These are phyloP conservation scores for Drosophila sordidapex DNA, from an alignment of 2,888 invertebrate genomes.

Conservation along the genomic window DNA sequence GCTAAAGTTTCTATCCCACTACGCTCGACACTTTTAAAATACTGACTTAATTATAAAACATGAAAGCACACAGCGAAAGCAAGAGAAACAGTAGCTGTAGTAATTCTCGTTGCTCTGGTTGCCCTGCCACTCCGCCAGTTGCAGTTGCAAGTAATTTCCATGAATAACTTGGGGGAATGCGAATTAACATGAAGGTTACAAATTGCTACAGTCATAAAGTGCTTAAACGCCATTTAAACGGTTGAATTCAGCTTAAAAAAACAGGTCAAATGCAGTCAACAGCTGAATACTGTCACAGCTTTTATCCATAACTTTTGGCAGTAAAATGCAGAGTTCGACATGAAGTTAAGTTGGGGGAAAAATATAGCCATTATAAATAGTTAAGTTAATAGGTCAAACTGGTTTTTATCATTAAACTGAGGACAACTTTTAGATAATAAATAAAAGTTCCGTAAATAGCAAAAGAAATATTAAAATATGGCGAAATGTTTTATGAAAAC, in stretches of 20 bases:
- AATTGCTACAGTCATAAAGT: conserved; percentile 67
- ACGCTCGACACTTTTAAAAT: conserved; percentile 75
- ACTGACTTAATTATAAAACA: conserved; percentile 79
- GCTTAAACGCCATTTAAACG: conserved; percentile 73
- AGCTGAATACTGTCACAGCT: conserved; percentile 7
- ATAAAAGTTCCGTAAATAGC: not conserved
- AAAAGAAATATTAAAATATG: not conserved
- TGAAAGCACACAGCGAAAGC: conserved; percentile 49
- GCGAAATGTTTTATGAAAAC: not conserved
- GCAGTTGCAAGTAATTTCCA: conserved; percentile 67
- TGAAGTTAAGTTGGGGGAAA: not conserved
- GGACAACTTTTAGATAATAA: not conserved
- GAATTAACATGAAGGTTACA: conserved; percentile 76
- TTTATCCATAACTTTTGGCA: conserved; percentile 9
- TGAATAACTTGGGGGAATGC: conserved; percentile 66
- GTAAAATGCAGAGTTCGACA: conserved; percentile 10
- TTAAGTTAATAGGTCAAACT: conserved; percentile 1
- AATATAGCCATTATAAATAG: not conserved
- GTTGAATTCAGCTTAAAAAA: conserved; percentile 48
- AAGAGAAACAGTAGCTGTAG: conserved; percentile 6
- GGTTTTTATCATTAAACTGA: not conserved
- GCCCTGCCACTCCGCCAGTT: conserved; percentile 19
- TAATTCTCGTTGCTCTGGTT: conserved; percentile 9
- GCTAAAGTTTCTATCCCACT: conserved; percentile 53
- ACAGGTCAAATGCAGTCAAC: conserved; percentile 52